Conservation (phyloP, 2,113 vertebrate species). For the Centropristis striata region DNA sequence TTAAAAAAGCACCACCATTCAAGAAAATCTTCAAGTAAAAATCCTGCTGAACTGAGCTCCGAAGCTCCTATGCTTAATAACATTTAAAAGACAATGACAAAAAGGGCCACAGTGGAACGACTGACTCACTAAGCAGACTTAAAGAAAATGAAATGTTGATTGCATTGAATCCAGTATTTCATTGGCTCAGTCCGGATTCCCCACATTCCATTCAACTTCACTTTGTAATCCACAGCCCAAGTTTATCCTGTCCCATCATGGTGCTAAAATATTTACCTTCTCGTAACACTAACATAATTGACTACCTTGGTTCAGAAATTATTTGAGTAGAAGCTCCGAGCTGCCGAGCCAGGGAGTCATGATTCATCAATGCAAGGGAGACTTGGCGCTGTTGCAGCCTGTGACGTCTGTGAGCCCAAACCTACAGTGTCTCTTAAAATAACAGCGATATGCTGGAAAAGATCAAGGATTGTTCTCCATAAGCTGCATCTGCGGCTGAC, state of each 20-base stretch:
- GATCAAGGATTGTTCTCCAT: constrained; percentile 18
- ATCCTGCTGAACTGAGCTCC: neutral
- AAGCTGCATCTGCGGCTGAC: constrained; percentile 24
- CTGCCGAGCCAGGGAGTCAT: constrained; percentile 19
- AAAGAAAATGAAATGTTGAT: neutral
- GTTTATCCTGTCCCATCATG: neutral
- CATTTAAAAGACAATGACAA: neutral
- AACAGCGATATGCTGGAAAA: constrained; percentile 39
- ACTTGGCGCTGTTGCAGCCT: constrained; percentile 42
- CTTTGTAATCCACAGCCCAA: neutral
- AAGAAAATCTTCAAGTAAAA: neutral
- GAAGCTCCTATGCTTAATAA: neutral
- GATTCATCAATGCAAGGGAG: constrained; percentile 55
- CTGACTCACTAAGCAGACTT: neutral
- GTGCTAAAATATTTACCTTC: constrained; percentile 26
- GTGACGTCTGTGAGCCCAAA: constrained; percentile 58
- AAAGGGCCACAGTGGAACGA: neutral
- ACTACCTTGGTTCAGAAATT: constrained; percentile 5
- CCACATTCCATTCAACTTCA: neutral
- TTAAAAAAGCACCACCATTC: neutral
- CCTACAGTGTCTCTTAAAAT: constrained; percentile 59
- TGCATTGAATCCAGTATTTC: neutral
- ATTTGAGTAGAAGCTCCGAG: constrained; percentile 49
- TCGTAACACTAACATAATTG: neutral
- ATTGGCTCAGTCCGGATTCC: neutral